phyloP scores from a whole-genome alignment of 1,140 invertebrate genomes.

The Matsumurasca onukii region DNA sequence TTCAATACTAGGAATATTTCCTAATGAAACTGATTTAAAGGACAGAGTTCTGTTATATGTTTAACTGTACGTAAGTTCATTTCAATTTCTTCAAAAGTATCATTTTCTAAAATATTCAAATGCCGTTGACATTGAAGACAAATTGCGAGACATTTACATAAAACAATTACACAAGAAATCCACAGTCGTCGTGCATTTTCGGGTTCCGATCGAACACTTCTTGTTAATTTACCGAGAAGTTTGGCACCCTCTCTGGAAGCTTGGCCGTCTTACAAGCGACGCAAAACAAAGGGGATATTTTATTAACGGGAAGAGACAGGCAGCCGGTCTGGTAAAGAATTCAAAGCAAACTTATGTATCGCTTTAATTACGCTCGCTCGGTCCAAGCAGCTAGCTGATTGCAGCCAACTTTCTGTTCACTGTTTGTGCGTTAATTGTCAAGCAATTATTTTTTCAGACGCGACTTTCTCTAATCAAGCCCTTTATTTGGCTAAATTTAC shows the following conservation, averaged over 20 bases:
- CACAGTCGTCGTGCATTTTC: no score
- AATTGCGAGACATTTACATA: no score
- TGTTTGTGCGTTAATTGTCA: background rate
- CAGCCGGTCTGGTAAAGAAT: background rate
- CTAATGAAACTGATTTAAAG: no score
- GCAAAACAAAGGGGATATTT: slow-evolving; percentile 13
- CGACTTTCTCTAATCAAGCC: background rate
- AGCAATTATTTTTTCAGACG: background rate
- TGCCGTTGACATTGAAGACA: no score
- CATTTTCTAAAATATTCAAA: no score
- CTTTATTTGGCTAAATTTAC: no score
- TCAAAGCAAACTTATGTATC: background rate
- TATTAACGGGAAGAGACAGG: slow-evolving; percentile 3
- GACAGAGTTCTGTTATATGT: no score
- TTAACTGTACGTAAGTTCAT: no score
- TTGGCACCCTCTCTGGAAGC: slow-evolving; percentile 1
- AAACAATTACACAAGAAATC: no score
- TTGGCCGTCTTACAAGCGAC: background rate
- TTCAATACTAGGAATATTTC: no score
- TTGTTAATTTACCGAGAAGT: background rate
- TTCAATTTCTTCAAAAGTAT: no score
- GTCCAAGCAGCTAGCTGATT: background rate
- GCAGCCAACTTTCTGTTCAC: background rate
- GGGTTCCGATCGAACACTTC: background rate
- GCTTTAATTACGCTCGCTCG: slow-evolving; percentile 6